Conservation (phyloP, 2,113 vertebrate genomes). For the Empidonax alnorum region DNA sequence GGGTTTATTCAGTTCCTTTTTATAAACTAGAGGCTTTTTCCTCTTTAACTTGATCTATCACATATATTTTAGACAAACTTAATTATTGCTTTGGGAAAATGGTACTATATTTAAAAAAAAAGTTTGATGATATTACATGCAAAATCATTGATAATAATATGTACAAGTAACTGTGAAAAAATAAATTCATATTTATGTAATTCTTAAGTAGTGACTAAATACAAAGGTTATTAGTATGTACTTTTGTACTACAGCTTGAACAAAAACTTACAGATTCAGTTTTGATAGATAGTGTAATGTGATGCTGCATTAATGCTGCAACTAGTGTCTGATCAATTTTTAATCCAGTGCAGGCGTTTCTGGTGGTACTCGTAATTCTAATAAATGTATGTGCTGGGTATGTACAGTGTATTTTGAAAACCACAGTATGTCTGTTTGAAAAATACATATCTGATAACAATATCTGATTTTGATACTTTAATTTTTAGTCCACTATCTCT, state of each 20-base stretch:
- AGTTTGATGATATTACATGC: background rate
- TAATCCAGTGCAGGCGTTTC: background rate
- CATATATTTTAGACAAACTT: background rate
- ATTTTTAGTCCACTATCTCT: background rate
- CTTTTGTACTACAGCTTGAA: background rate
- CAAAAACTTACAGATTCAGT: background rate
- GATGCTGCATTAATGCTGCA: background rate
- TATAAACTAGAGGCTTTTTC: background rate
- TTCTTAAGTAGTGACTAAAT: background rate
- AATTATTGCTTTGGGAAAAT: background rate
- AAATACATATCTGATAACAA: background rate
- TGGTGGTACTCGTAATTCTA: background rate
- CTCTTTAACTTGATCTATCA: background rate
- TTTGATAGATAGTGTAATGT: background rate
- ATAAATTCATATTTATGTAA: background rate
- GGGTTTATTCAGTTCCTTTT: background rate
- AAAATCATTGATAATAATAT: background rate
- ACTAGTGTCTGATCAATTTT: background rate
- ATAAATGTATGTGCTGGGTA: background rate
- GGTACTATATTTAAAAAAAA: background rate
- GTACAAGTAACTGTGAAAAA: background rate
- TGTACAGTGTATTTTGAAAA: background rate
- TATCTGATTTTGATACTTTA: background rate
- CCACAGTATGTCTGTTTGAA: background rate
- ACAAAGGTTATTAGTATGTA: background rate